Base-by-base conservation (phyloP, 2,797 vertebrate genomes). In the Lacerta viridis region DNA sequence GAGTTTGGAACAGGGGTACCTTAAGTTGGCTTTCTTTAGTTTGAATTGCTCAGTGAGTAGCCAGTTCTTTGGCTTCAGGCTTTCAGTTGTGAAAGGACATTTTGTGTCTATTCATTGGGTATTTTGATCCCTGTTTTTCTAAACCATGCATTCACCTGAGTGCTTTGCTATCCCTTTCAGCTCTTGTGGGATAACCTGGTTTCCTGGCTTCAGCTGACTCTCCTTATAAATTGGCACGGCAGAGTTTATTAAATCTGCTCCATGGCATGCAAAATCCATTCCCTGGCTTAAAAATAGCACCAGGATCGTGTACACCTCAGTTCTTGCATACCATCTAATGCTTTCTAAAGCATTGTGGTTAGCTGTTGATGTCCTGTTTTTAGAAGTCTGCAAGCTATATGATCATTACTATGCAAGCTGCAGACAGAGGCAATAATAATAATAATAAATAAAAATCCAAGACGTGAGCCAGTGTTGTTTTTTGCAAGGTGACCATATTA, bases 381-480 rank as follows among this genome's bases (percentile, higher is more conserved):
- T 93, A 89, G 82, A 87, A 6, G 10, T 66, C 93, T 89, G 27
- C 86, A 87, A 88, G 89, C 20, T 5, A 80, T 0, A 68, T 3
- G 46, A 5, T 43, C 27, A 84, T 84, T 86, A 4, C 89, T 91
- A 80, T 91, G 64, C 41, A 71, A 80, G 50, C 20, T 80, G 89
- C 79, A 93, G 94, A 94, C 69, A 93, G 94, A 94, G 82, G 11
- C 71, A 82, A 72, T 59, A 84, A 1, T 64, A 2, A 1, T 64
- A 2, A n/a, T n/a, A n/a, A n/a, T 10, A 33, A 33, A 17, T 9
- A 85, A 69, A 86, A 59, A 39, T 4, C 64, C 25, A 88, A 23
- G 29, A 82, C 93, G 36, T 93, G 88, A 91, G 85, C 87, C 92
- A 92, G 88, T 36, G 88, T 80, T 84, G 82, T 94, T 93, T 94